phyloP scores from a whole-genome alignment of 2,113 vertebrate genomes.

The Microcebus griseorufus region DNA sequence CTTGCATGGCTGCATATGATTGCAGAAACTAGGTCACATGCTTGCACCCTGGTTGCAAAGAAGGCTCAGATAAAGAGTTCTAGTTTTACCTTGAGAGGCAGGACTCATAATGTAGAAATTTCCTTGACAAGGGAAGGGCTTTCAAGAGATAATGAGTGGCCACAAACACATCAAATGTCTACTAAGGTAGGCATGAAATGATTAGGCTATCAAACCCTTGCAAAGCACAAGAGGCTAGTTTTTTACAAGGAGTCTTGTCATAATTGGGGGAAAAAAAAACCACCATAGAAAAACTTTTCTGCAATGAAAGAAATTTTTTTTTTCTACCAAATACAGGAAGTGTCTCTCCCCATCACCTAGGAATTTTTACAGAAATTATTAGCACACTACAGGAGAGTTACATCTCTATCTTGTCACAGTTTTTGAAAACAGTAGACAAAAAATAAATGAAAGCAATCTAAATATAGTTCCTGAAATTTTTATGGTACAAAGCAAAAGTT shows the following conservation, averaged over 20 bases:
- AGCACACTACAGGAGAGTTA: neutral
- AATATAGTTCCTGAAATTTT: conserved; percentile 16
- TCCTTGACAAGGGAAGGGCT: neutral
- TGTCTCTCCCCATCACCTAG: neutral
- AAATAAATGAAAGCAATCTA: neutral
- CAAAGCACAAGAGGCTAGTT: neutral
- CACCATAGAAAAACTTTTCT: neutral
- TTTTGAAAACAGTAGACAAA: neutral
- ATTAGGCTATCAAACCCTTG: neutral
- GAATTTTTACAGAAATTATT: neutral
- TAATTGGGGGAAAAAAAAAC: neutral
- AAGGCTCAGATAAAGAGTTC: neutral
- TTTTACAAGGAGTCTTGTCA: neutral
- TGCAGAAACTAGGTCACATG: conserved; percentile 26
- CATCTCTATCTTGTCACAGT: neutral
- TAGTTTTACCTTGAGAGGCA: conserved; percentile 10
- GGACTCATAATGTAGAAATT: neutral
- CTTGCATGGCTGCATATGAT: neutral
- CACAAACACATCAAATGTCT: neutral
- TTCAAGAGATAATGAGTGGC: neutral
- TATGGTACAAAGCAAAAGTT: neutral
- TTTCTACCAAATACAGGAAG: neutral
- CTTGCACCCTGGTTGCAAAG: neutral
- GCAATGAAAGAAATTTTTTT: neutral
- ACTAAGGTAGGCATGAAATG: neutral